These are phyloP conservation scores for Syrrhaptes paradoxus DNA, from an alignment of 2,113 vertebrate species.

Conservation along the genomic window DNA sequence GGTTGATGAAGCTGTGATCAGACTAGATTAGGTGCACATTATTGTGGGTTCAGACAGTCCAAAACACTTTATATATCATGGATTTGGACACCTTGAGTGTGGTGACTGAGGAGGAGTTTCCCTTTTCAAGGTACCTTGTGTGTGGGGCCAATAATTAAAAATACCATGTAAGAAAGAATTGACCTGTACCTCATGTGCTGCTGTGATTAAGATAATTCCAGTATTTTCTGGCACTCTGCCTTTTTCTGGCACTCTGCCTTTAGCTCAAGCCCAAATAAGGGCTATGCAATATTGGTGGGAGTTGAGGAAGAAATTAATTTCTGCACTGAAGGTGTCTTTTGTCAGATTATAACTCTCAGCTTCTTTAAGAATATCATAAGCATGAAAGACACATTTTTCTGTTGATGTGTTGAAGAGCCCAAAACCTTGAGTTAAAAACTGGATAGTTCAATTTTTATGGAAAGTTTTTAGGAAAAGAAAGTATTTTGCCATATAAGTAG, in stretches of 20 bases:
- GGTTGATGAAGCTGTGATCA: background rate
- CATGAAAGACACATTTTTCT: background rate
- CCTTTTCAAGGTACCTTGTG: background rate
- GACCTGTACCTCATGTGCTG: background rate
- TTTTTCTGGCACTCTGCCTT: background rate
- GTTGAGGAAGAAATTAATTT: background rate
- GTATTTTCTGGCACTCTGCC: background rate
- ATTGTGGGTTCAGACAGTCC: background rate
- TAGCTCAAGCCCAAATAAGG: background rate
- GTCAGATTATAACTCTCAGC: background rate
- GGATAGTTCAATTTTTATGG: background rate
- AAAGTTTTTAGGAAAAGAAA: background rate
- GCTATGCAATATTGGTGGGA: background rate
- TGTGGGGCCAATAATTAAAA: background rate
- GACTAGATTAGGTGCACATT: background rate
- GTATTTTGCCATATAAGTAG: background rate
- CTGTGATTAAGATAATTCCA: background rate
- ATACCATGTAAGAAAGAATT: background rate
- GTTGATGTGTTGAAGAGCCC: background rate
- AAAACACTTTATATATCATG: background rate
- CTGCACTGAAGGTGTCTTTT: slow-evolving; percentile 5
- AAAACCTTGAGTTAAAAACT: background rate
- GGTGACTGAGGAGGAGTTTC: background rate
- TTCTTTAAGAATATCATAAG: background rate
- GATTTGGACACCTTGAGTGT: background rate